Base-by-base conservation (phyloP, 2,797 vertebrate genomes). In the Odontamblyopus rebecca region DNA sequence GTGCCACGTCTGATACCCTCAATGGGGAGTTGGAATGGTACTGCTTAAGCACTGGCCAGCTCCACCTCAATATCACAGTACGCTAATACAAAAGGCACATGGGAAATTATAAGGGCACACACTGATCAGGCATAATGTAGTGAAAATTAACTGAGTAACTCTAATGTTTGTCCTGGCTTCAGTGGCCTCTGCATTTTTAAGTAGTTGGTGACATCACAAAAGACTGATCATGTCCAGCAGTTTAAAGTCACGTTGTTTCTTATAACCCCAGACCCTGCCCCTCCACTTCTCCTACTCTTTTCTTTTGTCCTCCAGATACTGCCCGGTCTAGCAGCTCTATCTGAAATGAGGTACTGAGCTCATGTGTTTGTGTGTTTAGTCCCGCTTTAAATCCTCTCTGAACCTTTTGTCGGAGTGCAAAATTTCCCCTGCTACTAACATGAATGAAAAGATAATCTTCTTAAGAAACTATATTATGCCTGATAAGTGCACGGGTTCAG, bases 21-120 rank as follows among this genome's bases (percentile, higher is more conserved):
- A 59, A 79, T 70, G 85, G 78, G 74, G 69, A 81, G 70, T 73
- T 38, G 67, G 66, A 75, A 79, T 70, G 80, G 82, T 74, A 72
- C 79, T 74, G 79, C 78, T 76, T 83, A 85, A 89, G 88, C 79
- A 85, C 87, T 86, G 82, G 80, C 82, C 85, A 89, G 78, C 85
- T 89, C 84, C 68, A n/a, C 6, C 8, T 19, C 18, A 61, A 87
- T 82, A 82, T 74, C 23, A 1, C 29, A 73, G 77, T 86, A 85
- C 87, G 85, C 82, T 74, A 78, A 82, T 67, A 82, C 69, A 85
- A 18, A 6, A 32, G 4, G 13, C 1, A 9, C 53, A 54, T 54
- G 19, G 19, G 19, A 23, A 54, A 54, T 54, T n/a, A 23, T 54
- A 12, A 59, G 23, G 54, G 2, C 9, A 6, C 4, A 59, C 23